phyloP scores from a whole-genome alignment of 2,113 vertebrate genomes.

The Corapipo altera region DNA sequence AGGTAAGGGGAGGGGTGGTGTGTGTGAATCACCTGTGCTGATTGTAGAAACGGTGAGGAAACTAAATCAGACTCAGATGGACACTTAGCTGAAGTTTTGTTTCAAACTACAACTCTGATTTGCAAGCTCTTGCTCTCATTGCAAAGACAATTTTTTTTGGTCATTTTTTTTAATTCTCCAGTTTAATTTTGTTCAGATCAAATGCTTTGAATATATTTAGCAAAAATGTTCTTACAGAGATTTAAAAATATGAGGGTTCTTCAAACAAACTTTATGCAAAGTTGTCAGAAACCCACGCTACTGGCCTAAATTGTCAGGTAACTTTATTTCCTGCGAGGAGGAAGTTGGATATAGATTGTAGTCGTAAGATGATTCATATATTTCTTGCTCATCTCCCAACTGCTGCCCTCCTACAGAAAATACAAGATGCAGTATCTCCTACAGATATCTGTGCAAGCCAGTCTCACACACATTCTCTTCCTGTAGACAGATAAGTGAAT shows the following conservation, averaged over 20 bases:
- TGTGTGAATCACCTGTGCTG: not conserved
- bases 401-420: conserved; percentile 34
- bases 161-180: not conserved
- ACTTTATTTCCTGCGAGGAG: conserved; percentile 42
- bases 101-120: not conserved
- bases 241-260: conserved; percentile 29
- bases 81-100: not conserved
- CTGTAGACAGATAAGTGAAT: conserved; percentile 17
- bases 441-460: conserved; percentile 9
- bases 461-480: conserved; percentile 17
- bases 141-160: not conserved
- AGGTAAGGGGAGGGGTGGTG: not conserved
- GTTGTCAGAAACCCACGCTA: conserved; percentile 25
- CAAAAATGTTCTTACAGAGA: not conserved
- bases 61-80: not conserved
- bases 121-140: not conserved
- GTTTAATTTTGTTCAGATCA: not conserved
- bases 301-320: conserved; percentile 50
- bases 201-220: not conserved
- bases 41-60: not conserved
- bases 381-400: conserved; percentile 46
- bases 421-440: not conserved
- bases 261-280: conserved; percentile 36
- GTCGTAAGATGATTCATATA: conserved; percentile 42
- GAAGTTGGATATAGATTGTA: conserved; percentile 26